Evolutionary conservation across 2,113 vertebrate genomes (phyloP).

Genomic region (Tympanuchus pallidicinctus): DNA sequence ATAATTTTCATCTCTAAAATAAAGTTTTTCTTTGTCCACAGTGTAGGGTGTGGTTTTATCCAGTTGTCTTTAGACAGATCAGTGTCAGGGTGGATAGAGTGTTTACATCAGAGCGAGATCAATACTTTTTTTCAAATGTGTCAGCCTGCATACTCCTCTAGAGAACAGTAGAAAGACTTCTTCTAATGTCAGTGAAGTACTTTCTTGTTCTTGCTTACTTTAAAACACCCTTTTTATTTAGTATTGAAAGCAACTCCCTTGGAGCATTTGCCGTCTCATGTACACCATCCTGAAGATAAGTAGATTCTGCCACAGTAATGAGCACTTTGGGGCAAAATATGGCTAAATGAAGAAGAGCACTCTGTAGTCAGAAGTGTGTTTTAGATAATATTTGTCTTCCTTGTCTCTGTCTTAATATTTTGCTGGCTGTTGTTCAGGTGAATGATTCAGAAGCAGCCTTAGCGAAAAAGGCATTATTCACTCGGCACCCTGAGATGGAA

Average conservation of each 20-base stretch:
- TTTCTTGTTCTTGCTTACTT: background rate
- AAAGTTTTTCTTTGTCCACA: background rate
- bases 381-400: background rate
- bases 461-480: constrained; percentile 87
- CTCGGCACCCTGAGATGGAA: constrained; percentile 92
- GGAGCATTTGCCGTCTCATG: background rate
- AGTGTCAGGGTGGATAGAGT: background rate
- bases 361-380: background rate
- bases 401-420: background rate
- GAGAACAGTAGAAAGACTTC: background rate
- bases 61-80: background rate
- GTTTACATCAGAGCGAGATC: background rate
- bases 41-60: background rate
- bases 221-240: background rate
- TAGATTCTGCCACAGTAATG: background rate
- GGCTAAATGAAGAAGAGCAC: background rate
- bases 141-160: background rate
- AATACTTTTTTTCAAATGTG: background rate
- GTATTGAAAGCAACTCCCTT: background rate
- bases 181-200: background rate
- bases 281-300: background rate
- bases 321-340: background rate
- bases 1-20: background rate
- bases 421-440: constrained; percentile 76
- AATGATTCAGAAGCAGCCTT: constrained; percentile 82